Evolutionary conservation across 2,797 vertebrate species (phyloP).

Genomic region (Anguilla megastoma): DNA sequence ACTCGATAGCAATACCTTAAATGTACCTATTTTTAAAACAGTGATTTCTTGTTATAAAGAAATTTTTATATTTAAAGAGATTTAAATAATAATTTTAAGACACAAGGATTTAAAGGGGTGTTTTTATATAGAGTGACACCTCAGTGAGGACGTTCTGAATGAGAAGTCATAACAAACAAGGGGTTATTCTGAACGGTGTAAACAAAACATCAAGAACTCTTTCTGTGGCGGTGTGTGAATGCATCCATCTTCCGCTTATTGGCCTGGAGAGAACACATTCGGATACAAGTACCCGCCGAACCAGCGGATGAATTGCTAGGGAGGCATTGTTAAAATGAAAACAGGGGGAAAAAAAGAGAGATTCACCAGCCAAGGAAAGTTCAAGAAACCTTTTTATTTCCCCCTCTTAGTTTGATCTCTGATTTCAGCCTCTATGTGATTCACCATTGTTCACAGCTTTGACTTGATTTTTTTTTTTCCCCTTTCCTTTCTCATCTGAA

Average conservation of each 20-base stretch:
- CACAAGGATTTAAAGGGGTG: background rate
- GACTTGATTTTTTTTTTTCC: too few relatives aligned
- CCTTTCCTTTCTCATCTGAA: background rate
- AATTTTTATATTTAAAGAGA: background rate
- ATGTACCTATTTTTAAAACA: background rate
- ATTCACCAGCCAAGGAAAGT: background rate
- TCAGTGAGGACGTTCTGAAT: background rate
- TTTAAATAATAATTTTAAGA: background rate
- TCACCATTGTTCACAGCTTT: background rate
- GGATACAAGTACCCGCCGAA: background rate
- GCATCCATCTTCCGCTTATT: background rate
- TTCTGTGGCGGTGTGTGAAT: background rate
- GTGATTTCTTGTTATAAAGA: background rate
- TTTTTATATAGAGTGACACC: background rate
- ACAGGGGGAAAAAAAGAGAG: background rate
- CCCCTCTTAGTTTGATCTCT: background rate
- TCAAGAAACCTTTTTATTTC: slow-evolving; percentile 4
- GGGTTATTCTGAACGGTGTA: background rate
- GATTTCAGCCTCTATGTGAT: background rate
- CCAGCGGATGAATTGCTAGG: background rate
- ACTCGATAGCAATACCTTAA: too few relatives aligned
- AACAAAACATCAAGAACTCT: background rate
- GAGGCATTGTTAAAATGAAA: background rate
- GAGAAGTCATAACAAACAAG: background rate
- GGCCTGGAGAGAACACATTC: background rate